These are phyloP conservation scores for Montipora foliosa DNA, from an alignment of 64 coral and sea anemone species.

Conservation along the genomic window DNA sequence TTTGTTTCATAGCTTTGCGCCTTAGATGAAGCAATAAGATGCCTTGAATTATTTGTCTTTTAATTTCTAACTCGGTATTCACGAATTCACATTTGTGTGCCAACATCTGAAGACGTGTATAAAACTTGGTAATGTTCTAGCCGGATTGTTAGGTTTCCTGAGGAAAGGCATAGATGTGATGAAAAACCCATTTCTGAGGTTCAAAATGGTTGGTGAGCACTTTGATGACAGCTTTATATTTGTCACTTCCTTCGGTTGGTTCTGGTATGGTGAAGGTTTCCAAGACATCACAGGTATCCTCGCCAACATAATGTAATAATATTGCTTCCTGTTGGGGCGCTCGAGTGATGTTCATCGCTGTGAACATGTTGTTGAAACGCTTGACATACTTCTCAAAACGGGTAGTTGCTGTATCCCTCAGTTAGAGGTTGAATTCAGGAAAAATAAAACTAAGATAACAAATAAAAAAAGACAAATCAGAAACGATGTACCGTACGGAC, in stretches of 20 bases:
- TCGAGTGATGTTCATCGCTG: too few species aligned
- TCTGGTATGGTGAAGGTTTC: slow-evolving; percentile 40
- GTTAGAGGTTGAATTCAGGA: too few species aligned
- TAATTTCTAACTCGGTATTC: slow-evolving; percentile 45
- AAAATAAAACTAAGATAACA: too few species aligned
- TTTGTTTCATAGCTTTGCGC: slow-evolving; percentile 64
- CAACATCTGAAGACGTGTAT: slow-evolving; percentile 59
- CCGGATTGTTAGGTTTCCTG: slow-evolving; percentile 59
- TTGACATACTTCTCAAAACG: too few species aligned
- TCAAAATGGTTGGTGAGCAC: slow-evolving; percentile 61
- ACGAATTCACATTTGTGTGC: slow-evolving; percentile 69
- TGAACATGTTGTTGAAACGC: too few species aligned
- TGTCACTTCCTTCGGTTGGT: slow-evolving; percentile 23
- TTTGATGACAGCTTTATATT: slow-evolving; percentile 43
- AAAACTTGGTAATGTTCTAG: slow-evolving; percentile 36
- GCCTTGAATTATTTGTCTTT: slow-evolving; percentile 59
- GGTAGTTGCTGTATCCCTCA: too few species aligned
- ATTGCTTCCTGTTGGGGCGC: too few species aligned
- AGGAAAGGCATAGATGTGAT: slow-evolving; percentile 52
- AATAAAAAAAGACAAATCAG: too few species aligned
- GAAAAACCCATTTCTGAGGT: slow-evolving; percentile 67
- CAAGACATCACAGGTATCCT: slow-evolving; percentile 51
- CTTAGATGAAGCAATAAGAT: slow-evolving; percentile 29
- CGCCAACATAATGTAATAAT: slow-evolving; percentile 61
- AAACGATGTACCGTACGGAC: too few species aligned